These are phyloP conservation scores for Lanius ludovicianus DNA, from an alignment of 2,113 vertebrate species.

Conservation along the genomic window DNA sequence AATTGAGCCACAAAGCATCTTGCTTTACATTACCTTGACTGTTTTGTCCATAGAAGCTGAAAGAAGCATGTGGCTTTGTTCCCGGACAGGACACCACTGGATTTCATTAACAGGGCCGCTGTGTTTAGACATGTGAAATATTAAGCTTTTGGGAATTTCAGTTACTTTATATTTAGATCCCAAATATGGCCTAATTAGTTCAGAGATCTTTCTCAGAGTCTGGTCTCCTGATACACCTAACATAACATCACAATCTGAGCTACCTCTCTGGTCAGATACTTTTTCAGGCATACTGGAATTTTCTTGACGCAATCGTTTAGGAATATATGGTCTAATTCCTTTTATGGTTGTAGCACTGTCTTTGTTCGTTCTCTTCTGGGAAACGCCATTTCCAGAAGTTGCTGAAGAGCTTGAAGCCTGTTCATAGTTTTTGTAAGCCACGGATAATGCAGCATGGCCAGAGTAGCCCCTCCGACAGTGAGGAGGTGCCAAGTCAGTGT, in stretches of 20 bases:
- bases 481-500: background rate
- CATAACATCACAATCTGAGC: background rate
- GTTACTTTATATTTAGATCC: slow-evolving; percentile 64
- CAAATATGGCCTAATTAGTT: slow-evolving; percentile 82
- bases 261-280: background rate
- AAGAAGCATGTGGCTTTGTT: slow-evolving; percentile 88
- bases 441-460: background rate
- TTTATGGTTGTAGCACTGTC: background rate
- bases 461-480: background rate
- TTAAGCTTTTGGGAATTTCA: slow-evolving; percentile 77
- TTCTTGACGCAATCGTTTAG: slow-evolving; percentile 82
- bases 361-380: slow-evolving; percentile 49
- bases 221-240: background rate
- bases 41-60: slow-evolving; percentile 95
- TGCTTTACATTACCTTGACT: slow-evolving; percentile 83
- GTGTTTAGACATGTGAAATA: slow-evolving; percentile 81
- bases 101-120: slow-evolving; percentile 84
- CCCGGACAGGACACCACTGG: slow-evolving; percentile 87
- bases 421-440: background rate
- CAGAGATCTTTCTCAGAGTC: slow-evolving; percentile 70
- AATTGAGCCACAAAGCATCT: background rate
- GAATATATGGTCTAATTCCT: slow-evolving; percentile 84
- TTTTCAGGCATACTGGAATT: background rate
- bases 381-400: background rate
- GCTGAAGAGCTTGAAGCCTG: background rate